Evolutionary conservation across 1,140 invertebrate genomes (phyloP).

Genomic region (Doryteuthis pealeii): DNA sequence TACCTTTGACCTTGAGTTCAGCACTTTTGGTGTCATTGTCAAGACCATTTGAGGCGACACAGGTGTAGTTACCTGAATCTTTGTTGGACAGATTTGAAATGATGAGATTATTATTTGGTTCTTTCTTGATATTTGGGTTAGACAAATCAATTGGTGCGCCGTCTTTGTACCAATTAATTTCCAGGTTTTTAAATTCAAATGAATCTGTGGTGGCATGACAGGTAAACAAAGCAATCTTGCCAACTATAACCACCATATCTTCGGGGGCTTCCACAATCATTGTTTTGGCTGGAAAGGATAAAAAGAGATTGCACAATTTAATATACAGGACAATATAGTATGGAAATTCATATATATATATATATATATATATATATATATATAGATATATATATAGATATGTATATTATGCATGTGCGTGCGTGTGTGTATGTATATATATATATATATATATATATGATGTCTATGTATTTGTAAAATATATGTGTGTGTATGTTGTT

Average conservation of each 20-base stretch:
- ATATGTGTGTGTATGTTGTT: no score
- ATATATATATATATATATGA: no score
- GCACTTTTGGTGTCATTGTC: slow-evolving; percentile 34
- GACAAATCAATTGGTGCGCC: slow-evolving; percentile 23
- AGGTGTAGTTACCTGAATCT: slow-evolving; percentile 44
- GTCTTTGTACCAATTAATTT: slow-evolving; percentile 32
- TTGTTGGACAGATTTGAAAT: slow-evolving; percentile 27
- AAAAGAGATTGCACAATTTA: no score
- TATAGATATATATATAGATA: no score
- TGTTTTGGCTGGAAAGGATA: slow-evolving; percentile 33
- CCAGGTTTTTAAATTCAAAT: slow-evolving; percentile 27
- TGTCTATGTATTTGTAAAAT: no score
- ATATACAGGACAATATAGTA: no score
- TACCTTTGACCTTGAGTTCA: slow-evolving; percentile 39
- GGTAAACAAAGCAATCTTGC: slow-evolving; percentile 23
- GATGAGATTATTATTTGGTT: slow-evolving; percentile 13
- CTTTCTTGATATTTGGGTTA: slow-evolving; percentile 15
- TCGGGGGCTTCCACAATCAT: slow-evolving; percentile 24
- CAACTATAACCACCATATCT: slow-evolving; percentile 19
- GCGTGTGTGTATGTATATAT: no score
- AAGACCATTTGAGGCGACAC: slow-evolving; percentile 40
- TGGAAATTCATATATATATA: no score
- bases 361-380: no score
- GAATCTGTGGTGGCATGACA: slow-evolving; percentile 38
- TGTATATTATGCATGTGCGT: no score